Evolutionary conservation across 1,140 invertebrate genomes (phyloP).

Genomic region (Drosophila ficusphila): DNA sequence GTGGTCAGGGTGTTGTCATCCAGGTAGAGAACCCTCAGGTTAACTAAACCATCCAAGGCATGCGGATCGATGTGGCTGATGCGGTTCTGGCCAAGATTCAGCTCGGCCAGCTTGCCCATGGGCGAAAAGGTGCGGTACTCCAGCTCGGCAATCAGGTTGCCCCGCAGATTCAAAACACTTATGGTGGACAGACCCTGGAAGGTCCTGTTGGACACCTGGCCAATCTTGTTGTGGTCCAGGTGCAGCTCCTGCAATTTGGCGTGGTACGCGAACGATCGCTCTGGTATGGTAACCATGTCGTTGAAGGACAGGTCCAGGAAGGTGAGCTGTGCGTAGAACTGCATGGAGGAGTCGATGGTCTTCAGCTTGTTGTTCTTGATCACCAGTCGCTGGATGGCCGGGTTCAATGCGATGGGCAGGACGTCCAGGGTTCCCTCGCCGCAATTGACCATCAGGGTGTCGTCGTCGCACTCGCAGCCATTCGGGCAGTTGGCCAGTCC

Average conservation of each 20-base stretch:
- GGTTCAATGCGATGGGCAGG: conserved; percentile 95
- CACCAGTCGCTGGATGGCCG: conserved; percentile 92
- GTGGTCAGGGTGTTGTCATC: conserved; percentile 93
- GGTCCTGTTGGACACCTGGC: conserved; percentile 90
- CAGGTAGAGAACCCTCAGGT: conserved; percentile 91
- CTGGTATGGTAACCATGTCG: conserved; percentile 91
- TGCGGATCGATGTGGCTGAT: conserved; percentile 91
- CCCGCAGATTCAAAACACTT: conserved; percentile 91
- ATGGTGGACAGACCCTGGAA: conserved; percentile 91
- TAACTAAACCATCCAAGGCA: conserved; percentile 91
- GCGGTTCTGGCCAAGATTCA: conserved; percentile 94
- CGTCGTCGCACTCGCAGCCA: conserved; percentile 94
- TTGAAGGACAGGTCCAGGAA: conserved; percentile 94
- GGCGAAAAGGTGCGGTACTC: conserved; percentile 90
- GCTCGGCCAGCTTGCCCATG: conserved; percentile 90
- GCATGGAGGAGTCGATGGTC: conserved; percentile 93
- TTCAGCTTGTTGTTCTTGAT: conserved; percentile 94
- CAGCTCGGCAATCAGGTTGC: conserved; percentile 92
- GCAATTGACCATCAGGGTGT: conserved; percentile 94
- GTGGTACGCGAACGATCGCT: conserved; percentile 91
- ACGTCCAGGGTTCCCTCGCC: conserved; percentile 93
- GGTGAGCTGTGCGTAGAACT: conserved; percentile 93
- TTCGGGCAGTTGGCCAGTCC: conserved; percentile 88
- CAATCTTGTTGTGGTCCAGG: conserved; percentile 93
- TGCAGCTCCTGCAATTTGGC: conserved; percentile 92